A percentile compares a stretch with the other conserved stretches of the same genome.
Conservation (phyloP, 53 echinoderm and acorn worm species). For the Hippasteria phrygiana region DNA sequence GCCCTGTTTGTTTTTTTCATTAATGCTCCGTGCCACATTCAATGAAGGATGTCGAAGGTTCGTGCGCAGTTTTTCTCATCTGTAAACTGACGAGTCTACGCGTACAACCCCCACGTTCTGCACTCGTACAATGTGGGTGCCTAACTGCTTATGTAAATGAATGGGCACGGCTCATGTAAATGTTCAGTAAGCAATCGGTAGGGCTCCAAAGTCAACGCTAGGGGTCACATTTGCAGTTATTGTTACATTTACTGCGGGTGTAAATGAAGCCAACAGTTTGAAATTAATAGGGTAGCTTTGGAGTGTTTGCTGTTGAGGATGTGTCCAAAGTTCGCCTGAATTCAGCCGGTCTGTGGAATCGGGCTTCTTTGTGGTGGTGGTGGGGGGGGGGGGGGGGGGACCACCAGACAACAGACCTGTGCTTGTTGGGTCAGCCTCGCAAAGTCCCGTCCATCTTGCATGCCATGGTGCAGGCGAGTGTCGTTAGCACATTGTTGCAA, state of each 20-base stretch:
- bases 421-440: not conserved
- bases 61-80: too few species aligned
- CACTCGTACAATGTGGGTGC: not conserved
- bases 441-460: not conserved
- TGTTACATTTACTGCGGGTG: slow-evolving; percentile 45
- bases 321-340: slow-evolving; percentile 56
- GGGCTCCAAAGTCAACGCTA: slow-evolving; percentile 23
- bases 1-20: not conserved
- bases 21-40: not conserved
- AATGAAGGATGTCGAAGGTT: not conserved
- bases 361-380: not conserved
- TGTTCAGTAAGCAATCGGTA: not conserved
- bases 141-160: not conserved
- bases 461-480: not conserved
- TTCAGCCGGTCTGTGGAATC: not conserved
- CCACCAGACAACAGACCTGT: not conserved
- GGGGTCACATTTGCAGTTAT: slow-evolving; percentile 52
- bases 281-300: slow-evolving; percentile 54
- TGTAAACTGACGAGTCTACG: too few species aligned
- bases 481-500: slow-evolving; percentile 5
- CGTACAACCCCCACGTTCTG: too few species aligned
- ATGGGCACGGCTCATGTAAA: not conserved
- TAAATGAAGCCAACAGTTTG: slow-evolving; percentile 12
- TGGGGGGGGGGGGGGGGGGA: too few species aligned
- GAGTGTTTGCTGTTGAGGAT: slow-evolving; percentile 45